Evolutionary conservation across 2,113 vertebrate genomes (phyloP), one percentile per base, ranked within the genome.

Genomic region (Dicentrarchus labrax): DNA sequence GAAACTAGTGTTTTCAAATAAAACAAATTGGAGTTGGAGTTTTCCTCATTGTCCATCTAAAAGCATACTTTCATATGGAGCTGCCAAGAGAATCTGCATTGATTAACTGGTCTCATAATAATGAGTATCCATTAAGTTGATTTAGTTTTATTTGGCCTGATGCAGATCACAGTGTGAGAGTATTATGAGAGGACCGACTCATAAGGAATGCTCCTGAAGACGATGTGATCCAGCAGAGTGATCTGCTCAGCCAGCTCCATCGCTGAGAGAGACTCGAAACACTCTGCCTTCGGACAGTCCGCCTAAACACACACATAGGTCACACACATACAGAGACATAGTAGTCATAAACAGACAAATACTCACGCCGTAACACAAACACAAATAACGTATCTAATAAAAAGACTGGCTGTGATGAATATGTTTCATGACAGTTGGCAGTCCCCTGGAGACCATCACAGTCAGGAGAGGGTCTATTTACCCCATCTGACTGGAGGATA

Each of bases 191-290:
- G 64, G 54, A 97, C 98, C 97, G 92, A 99, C 98, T 99, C 97
- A 0, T 99, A 99, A 19, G 98, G 97, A 87, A 99, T 99, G 95
- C 97, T 98, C 92, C 98, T 95, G 96, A 99, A 99, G 86, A 99
- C 93, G 5, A 99, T 76, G 67, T 99, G 97, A 91, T 99, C 98
- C 90, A 99, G 94, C 51, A 99, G 95, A 8, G 98, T 99, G 94
- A 99, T 97, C 91, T 99, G 98, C 90, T 99, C 98, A 0, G 98
- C 98, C 84, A 99, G 93, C 92, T 99, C 98, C 97, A 99, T 98
- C 60, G 97, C 98, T 0, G 98, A 97, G 77, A 99, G 93, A 1
- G 96, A 97, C 94, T 99, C 97, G 71, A 99, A 98, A 89, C 96
- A 98, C 90, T 99, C 97, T 0, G 95, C 95, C 91, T 96, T 98